phyloP scores from a whole-genome alignment of 1,140 invertebrate genomes.

The Drosophila punjabiensis region DNA sequence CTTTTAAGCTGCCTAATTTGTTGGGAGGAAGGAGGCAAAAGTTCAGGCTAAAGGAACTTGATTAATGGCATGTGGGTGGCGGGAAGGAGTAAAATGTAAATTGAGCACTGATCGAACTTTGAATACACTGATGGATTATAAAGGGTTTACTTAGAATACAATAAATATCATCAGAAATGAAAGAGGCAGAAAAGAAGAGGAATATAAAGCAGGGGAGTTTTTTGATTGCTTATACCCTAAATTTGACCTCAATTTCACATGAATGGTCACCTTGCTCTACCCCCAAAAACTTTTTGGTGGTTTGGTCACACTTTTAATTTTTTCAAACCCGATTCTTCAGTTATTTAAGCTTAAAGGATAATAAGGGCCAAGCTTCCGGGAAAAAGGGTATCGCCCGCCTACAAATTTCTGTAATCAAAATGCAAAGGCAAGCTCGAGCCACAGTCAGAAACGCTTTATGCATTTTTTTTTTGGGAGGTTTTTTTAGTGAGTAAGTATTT shows the following conservation, averaged over 20 bases:
- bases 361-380: not conserved
- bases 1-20: slow-evolving; percentile 70
- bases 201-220: not conserved
- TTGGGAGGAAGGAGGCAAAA: slow-evolving; percentile 21
- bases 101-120: not conserved
- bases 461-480: slow-evolving; percentile 20
- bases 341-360: not conserved
- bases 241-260: not conserved
- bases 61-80: slow-evolving; percentile 23
- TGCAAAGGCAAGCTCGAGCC: slow-evolving; percentile 36
- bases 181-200: too few species aligned
- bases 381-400: not conserved
- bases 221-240: not conserved
- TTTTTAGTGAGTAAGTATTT: slow-evolving; percentile 27
- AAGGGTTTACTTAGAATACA: slow-evolving; percentile 25
- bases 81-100: not conserved
- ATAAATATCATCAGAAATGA: not conserved
- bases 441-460: slow-evolving; percentile 32
- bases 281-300: too few species aligned
- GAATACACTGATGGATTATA: too few species aligned
- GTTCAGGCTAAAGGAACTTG: slow-evolving; percentile 28
- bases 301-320: not conserved
- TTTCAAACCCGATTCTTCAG: not conserved
- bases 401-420: slow-evolving; percentile 62
- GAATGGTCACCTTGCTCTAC: not conserved